A percentile compares a stretch with the other conserved stretches of the same genome.
phyloP scores from a whole-genome alignment of 2,888 invertebrate species.

The Megaustenia siamemsis region DNA sequence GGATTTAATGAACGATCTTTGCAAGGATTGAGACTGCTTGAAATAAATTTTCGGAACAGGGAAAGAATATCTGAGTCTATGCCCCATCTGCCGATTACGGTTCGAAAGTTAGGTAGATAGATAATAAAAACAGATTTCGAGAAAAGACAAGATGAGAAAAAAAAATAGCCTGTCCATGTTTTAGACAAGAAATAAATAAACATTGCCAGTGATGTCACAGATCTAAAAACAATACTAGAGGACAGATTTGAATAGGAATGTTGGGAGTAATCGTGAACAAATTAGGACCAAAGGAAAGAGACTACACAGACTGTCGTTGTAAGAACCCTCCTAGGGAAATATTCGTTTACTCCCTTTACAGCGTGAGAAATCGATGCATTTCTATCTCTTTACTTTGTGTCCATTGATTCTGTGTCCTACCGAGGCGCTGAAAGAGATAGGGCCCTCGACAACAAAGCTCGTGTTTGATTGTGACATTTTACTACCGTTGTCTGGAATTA shows the following conservation, averaged over 20 bases:
- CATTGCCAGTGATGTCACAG: too few relatives aligned
- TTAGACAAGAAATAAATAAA: too few relatives aligned
- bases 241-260: not conserved
- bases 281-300: not conserved
- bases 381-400: not conserved
- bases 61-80: too few relatives aligned
- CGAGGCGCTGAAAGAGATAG: slow-evolving; percentile 6
- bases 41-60: too few relatives aligned
- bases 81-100: too few relatives aligned
- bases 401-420: slow-evolving; percentile 21
- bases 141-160: too few relatives aligned
- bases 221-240: too few relatives aligned
- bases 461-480: not conserved
- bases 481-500: not conserved
- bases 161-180: too few relatives aligned
- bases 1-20: too few relatives aligned
- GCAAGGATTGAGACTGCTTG: too few relatives aligned
- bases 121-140: too few relatives aligned
- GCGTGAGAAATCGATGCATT: slow-evolving; percentile 11
- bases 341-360: not conserved
- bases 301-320: not conserved
- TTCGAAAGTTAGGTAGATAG: too few relatives aligned
- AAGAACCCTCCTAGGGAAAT: not conserved
- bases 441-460: slow-evolving; percentile 8
- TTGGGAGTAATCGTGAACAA: not conserved